phyloP scores from a whole-genome alignment of 2,113 vertebrate species.

The Podocnemis expansa region DNA sequence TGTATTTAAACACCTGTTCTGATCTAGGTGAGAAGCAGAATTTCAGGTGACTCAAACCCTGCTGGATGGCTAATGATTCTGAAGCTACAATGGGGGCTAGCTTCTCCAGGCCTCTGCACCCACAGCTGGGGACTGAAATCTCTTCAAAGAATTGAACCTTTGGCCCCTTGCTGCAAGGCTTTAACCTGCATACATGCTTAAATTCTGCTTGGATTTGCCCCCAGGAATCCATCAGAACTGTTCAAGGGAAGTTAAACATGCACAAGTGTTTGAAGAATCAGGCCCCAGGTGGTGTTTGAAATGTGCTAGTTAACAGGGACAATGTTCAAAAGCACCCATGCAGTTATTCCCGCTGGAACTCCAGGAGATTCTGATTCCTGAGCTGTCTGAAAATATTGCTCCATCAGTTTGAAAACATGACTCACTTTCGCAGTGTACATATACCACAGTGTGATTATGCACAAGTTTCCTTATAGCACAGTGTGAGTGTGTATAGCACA shows the following conservation, averaged over 20 bases:
- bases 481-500: no score
- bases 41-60: not conserved
- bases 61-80: not conserved
- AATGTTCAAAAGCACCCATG: not conserved
- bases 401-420: no score
- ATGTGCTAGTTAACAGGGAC: not conserved
- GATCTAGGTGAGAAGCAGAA: accelerated
- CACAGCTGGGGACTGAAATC: not conserved
- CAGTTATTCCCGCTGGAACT: not conserved
- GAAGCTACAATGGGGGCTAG: accelerated
- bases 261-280: not conserved
- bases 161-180: not conserved
- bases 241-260: not conserved
- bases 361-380: not conserved
- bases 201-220: not conserved
- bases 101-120: not conserved
- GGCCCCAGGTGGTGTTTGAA: not conserved
- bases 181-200: not conserved
- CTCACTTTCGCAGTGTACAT: not conserved
- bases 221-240: not conserved
- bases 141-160: not conserved
- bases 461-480: no score
- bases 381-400: not conserved
- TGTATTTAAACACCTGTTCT: accelerated
- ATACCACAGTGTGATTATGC: not conserved